These are phyloP conservation scores for Sphaeridia pumilis DNA, from an alignment of 2,888 invertebrate genomes.

Conservation along the genomic window DNA sequence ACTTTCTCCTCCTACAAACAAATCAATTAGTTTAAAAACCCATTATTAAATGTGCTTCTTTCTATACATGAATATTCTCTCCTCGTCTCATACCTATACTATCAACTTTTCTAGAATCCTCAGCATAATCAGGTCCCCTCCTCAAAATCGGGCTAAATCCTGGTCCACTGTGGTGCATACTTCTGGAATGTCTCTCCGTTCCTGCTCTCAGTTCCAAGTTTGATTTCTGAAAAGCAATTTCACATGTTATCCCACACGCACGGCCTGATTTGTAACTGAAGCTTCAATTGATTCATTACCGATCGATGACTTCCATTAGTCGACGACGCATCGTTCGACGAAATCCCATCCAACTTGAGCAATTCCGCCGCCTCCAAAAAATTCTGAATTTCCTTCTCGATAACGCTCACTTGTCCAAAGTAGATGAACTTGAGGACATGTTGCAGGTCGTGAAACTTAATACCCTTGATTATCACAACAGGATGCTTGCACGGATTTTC, in stretches of 20 bases:
- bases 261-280: too few relatives aligned
- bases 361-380: conserved; percentile 33
- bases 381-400: conserved; percentile 24
- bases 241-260: too few relatives aligned
- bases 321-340: conserved; percentile 11
- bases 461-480: conserved; percentile 29
- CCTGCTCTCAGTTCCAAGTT: not conserved
- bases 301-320: conserved; percentile 12
- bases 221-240: too few relatives aligned
- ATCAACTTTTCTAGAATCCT: not conserved
- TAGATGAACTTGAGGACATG: conserved; percentile 29
- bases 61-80: too few relatives aligned
- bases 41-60: too few relatives aligned
- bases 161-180: not conserved
- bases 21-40: too few relatives aligned
- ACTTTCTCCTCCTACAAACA: too few relatives aligned
- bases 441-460: conserved; percentile 22
- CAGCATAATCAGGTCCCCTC: not conserved
- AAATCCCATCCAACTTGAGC: conserved; percentile 27
- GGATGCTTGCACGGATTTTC: conserved; percentile 32
- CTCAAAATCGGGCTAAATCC: not conserved
- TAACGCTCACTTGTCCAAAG: conserved; percentile 26
- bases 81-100: too few relatives aligned
- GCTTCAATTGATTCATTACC: too few relatives aligned
- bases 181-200: not conserved